Evolutionary conservation across 2,113 vertebrate genomes (phyloP), one percentile per base, ranked within the genome.

Genomic region (Gasterosteus aculeatus): DNA sequence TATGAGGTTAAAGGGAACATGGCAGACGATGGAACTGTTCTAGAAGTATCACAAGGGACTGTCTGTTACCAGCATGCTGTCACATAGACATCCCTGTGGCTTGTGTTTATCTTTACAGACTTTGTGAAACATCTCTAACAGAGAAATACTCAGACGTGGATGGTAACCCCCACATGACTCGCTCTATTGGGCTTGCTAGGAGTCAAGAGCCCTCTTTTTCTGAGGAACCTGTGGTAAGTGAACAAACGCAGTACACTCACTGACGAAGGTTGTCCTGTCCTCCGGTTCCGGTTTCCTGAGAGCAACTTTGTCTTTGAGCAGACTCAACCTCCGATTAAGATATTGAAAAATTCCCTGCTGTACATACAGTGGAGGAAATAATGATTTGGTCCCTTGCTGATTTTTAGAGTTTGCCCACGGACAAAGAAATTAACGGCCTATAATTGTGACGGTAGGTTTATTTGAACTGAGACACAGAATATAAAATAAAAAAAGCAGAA

Each of bases 141-240:
- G 96, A 96, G 80, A 95, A 95, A 78, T 89, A 93, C 31, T 95
- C 94, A 11, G 97, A 98, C 59, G 46, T 89, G 68, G 97, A 98
- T 7, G 85, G 90, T 7, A 81, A 80, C 78, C 80, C 89, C 31
- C 88, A 91, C 58, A 26, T 75, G 2, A 87, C 87, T 42, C 95
- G 94, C 19, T 97, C 96, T 0, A 81, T 96, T 16, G 95, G 95
- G 9, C 95, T 99, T 62, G 93, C 95, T 33, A 94, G 97, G 78
- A 99, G 98, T 90, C 97, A 99, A 84, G 98, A 99, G 87, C 98
- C 98, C 66, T 90, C 95, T 64, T 89, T 75, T 72, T 87, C 93
- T 0, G 97, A 99, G 61, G 98, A 99, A 59, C 26, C 95, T 0
- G 88, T 6, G 84, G 97, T 96, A 91, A 93, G 75, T 76, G 31